Evolutionary conservation across 2,797 vertebrate species (phyloP).

Genomic region (Platalea minor): DNA sequence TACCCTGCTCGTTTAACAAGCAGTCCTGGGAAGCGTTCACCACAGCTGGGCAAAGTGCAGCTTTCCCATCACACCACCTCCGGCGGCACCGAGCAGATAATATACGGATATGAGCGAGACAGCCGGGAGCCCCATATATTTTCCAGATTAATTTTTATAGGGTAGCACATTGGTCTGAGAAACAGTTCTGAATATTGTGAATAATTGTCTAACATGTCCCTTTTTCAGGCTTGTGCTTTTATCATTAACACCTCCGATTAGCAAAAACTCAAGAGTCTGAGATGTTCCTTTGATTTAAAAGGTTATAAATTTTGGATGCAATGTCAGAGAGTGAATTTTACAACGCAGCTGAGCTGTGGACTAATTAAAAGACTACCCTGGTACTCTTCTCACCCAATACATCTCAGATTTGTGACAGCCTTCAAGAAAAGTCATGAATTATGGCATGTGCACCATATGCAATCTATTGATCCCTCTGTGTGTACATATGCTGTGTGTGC

Average conservation of each 20-base stretch:
- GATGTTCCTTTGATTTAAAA: constrained; percentile 50
- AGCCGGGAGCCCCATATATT: background rate
- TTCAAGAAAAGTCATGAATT: constrained; percentile 36
- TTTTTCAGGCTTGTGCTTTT: background rate
- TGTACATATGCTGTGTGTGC: background rate
- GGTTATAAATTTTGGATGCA: constrained; percentile 46
- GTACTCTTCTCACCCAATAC: constrained; percentile 3
- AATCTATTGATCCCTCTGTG: background rate
- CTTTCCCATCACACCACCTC: background rate
- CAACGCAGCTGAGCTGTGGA: background rate
- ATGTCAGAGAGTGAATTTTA: constrained; percentile 44
- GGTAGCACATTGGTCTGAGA: background rate
- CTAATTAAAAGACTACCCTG: constrained; percentile 47
- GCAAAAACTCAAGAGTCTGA: background rate
- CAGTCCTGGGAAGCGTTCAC: background rate
- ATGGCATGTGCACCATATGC: background rate
- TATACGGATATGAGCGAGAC: background rate
- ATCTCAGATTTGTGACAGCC: constrained; percentile 37
- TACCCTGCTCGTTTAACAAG: background rate
- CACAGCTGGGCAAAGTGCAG: background rate
- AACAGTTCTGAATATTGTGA: background rate
- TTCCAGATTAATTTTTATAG: constrained; percentile 1
- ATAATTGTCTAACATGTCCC: background rate
- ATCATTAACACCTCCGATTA: constrained; percentile 41
- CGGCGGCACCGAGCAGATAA: background rate